phyloP scores from a whole-genome alignment of 2,797 vertebrate species.

The Microctenopoma lineatum region DNA sequence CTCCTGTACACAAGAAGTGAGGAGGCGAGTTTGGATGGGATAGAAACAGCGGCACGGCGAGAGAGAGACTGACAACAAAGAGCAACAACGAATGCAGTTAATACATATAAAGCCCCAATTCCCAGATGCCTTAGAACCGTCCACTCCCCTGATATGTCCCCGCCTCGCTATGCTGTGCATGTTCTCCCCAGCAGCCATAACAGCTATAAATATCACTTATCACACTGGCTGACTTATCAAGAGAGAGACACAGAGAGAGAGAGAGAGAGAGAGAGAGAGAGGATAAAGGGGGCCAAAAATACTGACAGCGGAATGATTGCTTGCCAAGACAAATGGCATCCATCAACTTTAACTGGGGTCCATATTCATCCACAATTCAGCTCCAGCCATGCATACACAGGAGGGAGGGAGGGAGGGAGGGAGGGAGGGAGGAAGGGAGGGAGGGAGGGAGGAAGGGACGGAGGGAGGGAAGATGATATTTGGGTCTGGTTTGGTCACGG shows the following conservation, averaged over 20 bases:
- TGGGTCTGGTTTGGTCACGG: constrained; percentile 30
- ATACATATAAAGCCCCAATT: constrained; percentile 69
- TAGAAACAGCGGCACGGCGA: not conserved
- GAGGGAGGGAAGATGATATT: constrained; percentile 14
- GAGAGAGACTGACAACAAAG: constrained; percentile 11
- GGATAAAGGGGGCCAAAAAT: constrained; percentile 44
- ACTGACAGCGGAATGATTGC: constrained; percentile 66
- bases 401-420: constrained; percentile 1
- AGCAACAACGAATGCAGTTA: constrained; percentile 61
- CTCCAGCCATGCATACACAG: constrained; percentile 56
- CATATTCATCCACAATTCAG: constrained; percentile 64
- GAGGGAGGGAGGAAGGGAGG: constrained; percentile 3
- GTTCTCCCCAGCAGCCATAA: constrained; percentile 59
- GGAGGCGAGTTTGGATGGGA: constrained; percentile 17
- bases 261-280: constrained; percentile 35
- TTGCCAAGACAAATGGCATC: constrained; percentile 78
- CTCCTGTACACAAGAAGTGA: constrained; percentile 54
- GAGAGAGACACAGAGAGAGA: constrained; percentile 21
- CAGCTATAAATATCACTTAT: constrained; percentile 83
- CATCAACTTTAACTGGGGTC: constrained; percentile 68
- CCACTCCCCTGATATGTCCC: constrained; percentile 45
- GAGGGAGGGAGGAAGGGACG: too few species aligned
- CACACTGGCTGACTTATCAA: constrained; percentile 67
- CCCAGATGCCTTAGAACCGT: constrained; percentile 57
- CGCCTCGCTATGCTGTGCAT: constrained; percentile 55